phyloP scores from a whole-genome alignment of 2,797 vertebrate species.

The Phrynocephalus guinanensis region DNA sequence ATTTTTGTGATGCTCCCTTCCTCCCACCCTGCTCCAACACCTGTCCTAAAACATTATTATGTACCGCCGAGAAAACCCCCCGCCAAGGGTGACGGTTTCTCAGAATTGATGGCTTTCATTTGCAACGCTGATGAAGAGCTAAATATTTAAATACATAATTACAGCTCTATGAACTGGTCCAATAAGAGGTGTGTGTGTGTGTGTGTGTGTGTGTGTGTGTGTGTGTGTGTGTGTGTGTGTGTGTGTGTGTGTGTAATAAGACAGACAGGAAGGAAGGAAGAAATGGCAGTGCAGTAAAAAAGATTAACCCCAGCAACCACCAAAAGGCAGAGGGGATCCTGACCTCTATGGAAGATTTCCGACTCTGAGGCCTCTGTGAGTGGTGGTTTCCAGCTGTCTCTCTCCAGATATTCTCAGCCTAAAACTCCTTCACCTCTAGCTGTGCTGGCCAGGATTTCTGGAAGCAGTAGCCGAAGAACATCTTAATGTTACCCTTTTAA shows the following conservation, averaged over 20 bases:
- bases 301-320: slow-evolving; percentile 13
- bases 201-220: background rate
- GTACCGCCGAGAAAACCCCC: slow-evolving; percentile 1
- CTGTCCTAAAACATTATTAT: background rate
- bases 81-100: slow-evolving; percentile 38
- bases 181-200: slow-evolving; percentile 54
- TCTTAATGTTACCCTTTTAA: too few relatives aligned
- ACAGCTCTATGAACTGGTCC: slow-evolving; percentile 68
- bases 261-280: background rate
- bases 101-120: slow-evolving; percentile 81
- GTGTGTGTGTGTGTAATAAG: slow-evolving; percentile 2
- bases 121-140: slow-evolving; percentile 81
- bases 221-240: background rate
- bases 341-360: background rate
- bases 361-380: background rate
- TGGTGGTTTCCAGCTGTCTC: too few relatives aligned
- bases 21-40: background rate
- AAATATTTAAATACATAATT: slow-evolving; percentile 84
- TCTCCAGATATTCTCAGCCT: too few relatives aligned
- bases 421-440: too few relatives aligned
- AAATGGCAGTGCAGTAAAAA: background rate
- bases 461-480: too few relatives aligned
- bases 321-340: background rate
- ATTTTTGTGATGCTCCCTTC: background rate
- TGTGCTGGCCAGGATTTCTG: too few relatives aligned